These are phyloP conservation scores for Scomber scombrus DNA, from an alignment of 2,113 vertebrate genomes.

Conservation along the genomic window DNA sequence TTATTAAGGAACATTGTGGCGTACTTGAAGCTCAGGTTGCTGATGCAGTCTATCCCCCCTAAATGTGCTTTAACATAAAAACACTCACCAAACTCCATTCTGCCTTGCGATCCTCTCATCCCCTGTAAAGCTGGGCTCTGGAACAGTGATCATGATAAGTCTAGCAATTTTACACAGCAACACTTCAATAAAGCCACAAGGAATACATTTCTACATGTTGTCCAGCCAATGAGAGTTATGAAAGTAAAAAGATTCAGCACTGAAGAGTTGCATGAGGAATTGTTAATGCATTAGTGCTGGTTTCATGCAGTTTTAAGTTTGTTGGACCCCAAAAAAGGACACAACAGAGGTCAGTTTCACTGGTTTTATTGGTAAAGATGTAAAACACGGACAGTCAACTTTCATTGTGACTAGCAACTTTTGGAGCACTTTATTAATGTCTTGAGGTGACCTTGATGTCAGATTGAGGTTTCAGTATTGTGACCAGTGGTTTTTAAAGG, in stretches of 20 bases:
- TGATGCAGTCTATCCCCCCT: slow-evolving; percentile 25
- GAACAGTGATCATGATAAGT: slow-evolving; percentile 66
- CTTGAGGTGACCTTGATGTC: slow-evolving; percentile 48
- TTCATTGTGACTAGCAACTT: slow-evolving; percentile 27
- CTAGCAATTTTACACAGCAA: slow-evolving; percentile 60
- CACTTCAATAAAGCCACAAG: slow-evolving; percentile 27
- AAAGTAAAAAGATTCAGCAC: slow-evolving; percentile 6
- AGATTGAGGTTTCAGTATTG: slow-evolving; percentile 24
- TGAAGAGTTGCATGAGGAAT: neutral
- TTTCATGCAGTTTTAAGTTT: slow-evolving; percentile 27
- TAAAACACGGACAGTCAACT: slow-evolving; percentile 2
- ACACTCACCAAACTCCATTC: slow-evolving; percentile 25
- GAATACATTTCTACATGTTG: slow-evolving; percentile 32
- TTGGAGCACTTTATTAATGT: slow-evolving; percentile 27
- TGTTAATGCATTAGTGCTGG: slow-evolving; percentile 10
- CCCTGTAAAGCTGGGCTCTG: slow-evolving; percentile 55
- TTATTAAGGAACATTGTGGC: slow-evolving; percentile 40
- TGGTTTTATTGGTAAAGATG: slow-evolving; percentile 17
- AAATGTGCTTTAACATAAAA: slow-evolving; percentile 62
- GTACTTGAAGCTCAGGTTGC: slow-evolving; percentile 16
- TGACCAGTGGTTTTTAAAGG: slow-evolving; percentile 38
- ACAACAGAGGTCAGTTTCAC: neutral
- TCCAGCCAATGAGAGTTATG: slow-evolving; percentile 5
- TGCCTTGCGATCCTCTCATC: slow-evolving; percentile 34
- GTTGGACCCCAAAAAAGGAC: neutral